phyloP scores from a whole-genome alignment of 1,140 invertebrate species.

The Pogonomyrmex californicus region DNA sequence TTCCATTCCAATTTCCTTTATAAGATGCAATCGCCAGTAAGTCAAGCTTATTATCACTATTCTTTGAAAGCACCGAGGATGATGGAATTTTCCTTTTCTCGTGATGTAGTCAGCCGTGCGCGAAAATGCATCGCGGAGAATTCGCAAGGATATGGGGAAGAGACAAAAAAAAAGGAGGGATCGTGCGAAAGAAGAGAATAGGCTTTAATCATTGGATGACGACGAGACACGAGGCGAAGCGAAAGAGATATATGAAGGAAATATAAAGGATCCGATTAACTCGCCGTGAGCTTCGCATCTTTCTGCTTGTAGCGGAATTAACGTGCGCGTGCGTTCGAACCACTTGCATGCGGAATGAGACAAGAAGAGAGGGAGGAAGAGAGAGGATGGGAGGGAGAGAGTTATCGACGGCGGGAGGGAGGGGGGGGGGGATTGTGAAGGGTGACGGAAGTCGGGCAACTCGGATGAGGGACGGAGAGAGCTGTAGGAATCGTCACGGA shows the following conservation, averaged over 20 bases:
- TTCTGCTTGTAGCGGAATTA: conserved; percentile 22
- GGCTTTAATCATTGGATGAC: background rate
- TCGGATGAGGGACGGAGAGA: conserved; percentile 11
- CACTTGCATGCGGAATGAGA: conserved; percentile 19
- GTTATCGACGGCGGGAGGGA: too few relatives aligned
- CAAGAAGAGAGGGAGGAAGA: background rate
- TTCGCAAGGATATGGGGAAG: conserved; percentile 49
- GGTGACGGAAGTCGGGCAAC: conserved; percentile 55
- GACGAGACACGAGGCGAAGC: conserved; percentile 30
- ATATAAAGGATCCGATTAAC: conserved; percentile 45
- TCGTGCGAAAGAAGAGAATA: background rate
- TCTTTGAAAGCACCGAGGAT: background rate
- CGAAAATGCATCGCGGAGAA: conserved; percentile 61
- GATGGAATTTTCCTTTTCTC: conserved; percentile 38
- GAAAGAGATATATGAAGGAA: conserved; percentile 1
- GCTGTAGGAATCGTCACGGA: conserved; percentile 26
- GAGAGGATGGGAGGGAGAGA: background rate
- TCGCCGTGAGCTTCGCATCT: conserved; percentile 35
- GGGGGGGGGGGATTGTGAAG: background rate
- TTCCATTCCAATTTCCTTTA: background rate
- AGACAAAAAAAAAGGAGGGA: conserved; percentile 19
- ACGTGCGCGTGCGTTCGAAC: conserved; percentile 25
- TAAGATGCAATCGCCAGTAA: background rate
- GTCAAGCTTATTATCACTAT: background rate
- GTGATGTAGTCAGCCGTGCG: conserved; percentile 2